A percentile compares a stretch with the other conserved stretches of the same genome.
Conservation (phyloP, 2,113 vertebrate genomes). For the Delphinus delphis region DNA sequence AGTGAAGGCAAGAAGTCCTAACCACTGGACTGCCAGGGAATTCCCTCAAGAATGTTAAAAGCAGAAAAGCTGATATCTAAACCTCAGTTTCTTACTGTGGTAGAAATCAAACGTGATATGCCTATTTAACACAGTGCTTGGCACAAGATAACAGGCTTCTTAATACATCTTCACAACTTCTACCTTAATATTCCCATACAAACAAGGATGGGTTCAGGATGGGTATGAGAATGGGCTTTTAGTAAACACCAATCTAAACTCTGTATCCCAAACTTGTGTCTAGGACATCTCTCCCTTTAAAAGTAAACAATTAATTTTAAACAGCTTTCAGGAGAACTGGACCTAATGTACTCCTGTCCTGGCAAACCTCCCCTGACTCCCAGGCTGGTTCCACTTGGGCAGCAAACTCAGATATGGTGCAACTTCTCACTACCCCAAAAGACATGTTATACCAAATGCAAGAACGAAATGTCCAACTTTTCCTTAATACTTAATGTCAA, state of each 20-base stretch:
- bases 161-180: background rate
- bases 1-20: background rate
- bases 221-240: background rate
- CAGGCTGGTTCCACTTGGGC: background rate
- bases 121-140: background rate
- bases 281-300: background rate
- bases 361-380: background rate
- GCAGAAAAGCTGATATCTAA: background rate
- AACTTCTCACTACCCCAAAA: background rate
- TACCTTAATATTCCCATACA: slow-evolving; percentile 15
- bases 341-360: background rate
- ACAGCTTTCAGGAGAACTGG: background rate
- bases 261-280: background rate
- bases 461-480: slow-evolving; percentile 33
- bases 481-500: background rate
- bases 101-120: background rate
- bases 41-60: background rate
- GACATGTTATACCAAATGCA: background rate
- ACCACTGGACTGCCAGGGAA: background rate
- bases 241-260: slow-evolving; percentile 30
- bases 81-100: background rate
- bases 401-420: background rate
- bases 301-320: slow-evolving; percentile 30
- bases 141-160: background rate
- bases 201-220: background rate